A percentile compares a stretch with the other conserved stretches of the same genome.
phyloP scores from a whole-genome alignment of 1,140 invertebrate genomes.

The Camponotus pennsylvanicus region DNA sequence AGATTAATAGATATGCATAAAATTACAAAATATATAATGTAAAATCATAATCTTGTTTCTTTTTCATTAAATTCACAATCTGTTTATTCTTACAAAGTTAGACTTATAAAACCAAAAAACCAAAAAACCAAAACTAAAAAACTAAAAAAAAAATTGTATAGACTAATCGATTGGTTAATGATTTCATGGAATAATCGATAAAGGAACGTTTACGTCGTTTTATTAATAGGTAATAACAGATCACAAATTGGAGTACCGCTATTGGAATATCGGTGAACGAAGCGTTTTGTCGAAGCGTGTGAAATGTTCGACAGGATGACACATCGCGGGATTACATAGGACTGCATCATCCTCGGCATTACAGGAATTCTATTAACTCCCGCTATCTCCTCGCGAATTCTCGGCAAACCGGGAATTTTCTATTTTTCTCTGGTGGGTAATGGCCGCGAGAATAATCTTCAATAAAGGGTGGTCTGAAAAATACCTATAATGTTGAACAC shows the following conservation, averaged over 20 bases:
- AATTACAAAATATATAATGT: neutral
- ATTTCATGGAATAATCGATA: constrained; percentile 7
- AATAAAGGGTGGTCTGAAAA: constrained; percentile 58
- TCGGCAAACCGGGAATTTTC: constrained; percentile 52
- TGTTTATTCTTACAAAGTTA: neutral
- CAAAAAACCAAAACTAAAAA: too few species aligned
- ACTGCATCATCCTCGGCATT: constrained; percentile 51
- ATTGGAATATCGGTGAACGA: constrained; percentile 48
- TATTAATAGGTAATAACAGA: constrained; percentile 46
- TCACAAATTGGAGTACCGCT: constrained; percentile 41
- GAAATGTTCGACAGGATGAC: constrained; percentile 59
- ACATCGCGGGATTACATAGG: constrained; percentile 46
- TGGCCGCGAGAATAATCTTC: constrained; percentile 17
- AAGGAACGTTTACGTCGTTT: constrained; percentile 43
- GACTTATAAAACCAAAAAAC: neutral
- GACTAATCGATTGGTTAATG: constrained; percentile 29
- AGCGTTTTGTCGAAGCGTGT: constrained; percentile 48
- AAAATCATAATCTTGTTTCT: neutral
- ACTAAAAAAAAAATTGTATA: neutral
- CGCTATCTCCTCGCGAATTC: constrained; percentile 19
- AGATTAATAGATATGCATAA: neutral
- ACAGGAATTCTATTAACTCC: constrained; percentile 44
- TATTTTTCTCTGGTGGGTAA: constrained; percentile 33
- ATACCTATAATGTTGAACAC: constrained; percentile 19
- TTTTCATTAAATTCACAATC: constrained; percentile 12